phyloP scores from a whole-genome alignment of 2,113 vertebrate species.

The Sorex fumeus region DNA sequence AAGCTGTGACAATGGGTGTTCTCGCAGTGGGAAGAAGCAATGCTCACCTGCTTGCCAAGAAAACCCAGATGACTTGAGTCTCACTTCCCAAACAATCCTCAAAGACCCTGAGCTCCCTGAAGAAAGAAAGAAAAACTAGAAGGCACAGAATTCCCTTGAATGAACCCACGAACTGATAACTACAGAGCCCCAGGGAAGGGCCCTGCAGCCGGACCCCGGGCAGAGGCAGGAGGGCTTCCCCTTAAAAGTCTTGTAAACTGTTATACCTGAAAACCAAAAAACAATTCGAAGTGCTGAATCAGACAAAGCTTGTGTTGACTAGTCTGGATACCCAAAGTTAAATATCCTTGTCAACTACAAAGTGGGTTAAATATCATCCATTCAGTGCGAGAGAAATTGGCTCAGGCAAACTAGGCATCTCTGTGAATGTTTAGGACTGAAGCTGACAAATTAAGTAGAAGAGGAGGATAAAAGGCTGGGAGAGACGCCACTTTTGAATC shows the following conservation, averaged over 20 bases:
- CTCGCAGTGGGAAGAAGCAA: conserved; percentile 63
- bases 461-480: not conserved
- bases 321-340: conserved; percentile 15
- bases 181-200: not conserved
- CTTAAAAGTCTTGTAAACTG: conserved; percentile 11
- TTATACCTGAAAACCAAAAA: conserved; percentile 55
- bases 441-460: conserved; percentile 55
- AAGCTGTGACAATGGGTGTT: not conserved
- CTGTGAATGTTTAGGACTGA: conserved; percentile 56
- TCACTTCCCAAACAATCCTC: conserved; percentile 41
- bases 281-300: not conserved
- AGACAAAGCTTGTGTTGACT: conserved; percentile 41
- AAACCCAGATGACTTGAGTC: conserved; percentile 52
- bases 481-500: conserved; percentile 25
- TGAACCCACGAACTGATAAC: not conserved
- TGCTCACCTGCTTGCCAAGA: conserved; percentile 53
- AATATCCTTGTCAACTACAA: conserved; percentile 48
- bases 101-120: conserved; percentile 42
- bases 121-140: conserved; percentile 30
- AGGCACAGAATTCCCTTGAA: not conserved
- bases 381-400: conserved; percentile 44
- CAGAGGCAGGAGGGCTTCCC: conserved; percentile 20
- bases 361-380: conserved; percentile 26
- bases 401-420: conserved; percentile 32
- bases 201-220: not conserved